These are phyloP conservation scores for Tupaia chinensis DNA, from an alignment of 2,113 vertebrate species.

Conservation along the genomic window DNA sequence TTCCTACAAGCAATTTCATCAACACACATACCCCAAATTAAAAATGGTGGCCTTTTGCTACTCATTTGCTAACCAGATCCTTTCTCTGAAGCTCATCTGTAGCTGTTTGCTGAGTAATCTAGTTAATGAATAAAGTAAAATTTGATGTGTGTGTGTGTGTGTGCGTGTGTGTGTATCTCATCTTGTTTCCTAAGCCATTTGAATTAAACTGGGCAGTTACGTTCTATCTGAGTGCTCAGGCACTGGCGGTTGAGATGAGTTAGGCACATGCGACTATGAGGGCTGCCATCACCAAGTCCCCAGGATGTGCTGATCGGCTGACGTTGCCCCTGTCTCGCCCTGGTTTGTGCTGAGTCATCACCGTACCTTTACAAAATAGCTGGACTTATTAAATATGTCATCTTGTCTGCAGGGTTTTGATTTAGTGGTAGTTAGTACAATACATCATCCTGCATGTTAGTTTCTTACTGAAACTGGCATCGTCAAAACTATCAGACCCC, in stretches of 20 bases:
- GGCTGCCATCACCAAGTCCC: neutral
- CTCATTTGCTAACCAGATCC: neutral
- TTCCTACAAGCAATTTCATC: neutral
- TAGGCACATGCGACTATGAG: neutral
- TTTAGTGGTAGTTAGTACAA: slow-evolving; percentile 63
- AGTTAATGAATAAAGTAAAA: neutral
- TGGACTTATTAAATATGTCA: slow-evolving; percentile 78
- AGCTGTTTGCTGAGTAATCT: neutral
- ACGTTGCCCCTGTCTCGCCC: slow-evolving; percentile 43
- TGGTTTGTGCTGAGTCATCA: slow-evolving; percentile 63
- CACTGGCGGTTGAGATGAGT: neutral
- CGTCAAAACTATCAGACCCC: slow-evolving; percentile 30
- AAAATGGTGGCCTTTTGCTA: neutral
- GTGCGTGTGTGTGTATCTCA: neutral
- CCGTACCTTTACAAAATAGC: slow-evolving; percentile 66
- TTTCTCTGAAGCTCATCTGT: neutral
- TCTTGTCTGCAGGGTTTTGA: slow-evolving; percentile 72
- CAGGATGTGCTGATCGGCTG: neutral
- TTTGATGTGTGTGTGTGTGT: neutral
- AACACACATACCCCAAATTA: neutral
- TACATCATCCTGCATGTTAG: slow-evolving; percentile 59
- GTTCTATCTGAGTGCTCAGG: neutral
- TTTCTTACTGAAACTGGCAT: slow-evolving; percentile 75
- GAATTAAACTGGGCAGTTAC: neutral
- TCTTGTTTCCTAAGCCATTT: neutral